phyloP scores from a whole-genome alignment of 2,888 invertebrate genomes.

The Phania funesta region DNA sequence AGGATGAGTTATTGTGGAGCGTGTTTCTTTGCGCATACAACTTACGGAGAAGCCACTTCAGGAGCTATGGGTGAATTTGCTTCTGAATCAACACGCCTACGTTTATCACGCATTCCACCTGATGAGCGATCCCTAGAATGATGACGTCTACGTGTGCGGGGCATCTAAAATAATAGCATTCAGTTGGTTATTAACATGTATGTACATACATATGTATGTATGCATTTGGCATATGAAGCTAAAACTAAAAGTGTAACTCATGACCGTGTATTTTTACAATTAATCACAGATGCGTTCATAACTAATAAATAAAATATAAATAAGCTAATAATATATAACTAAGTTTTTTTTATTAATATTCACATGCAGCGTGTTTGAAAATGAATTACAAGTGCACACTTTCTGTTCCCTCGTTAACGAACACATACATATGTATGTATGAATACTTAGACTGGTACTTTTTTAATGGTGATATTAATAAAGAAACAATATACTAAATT shows the following conservation, averaged over 20 bases:
- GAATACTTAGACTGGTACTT: not conserved
- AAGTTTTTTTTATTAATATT: not conserved
- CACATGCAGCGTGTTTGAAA: too few species aligned
- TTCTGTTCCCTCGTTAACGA: too few species aligned
- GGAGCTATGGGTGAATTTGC: conserved; percentile 78
- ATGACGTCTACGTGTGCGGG: conserved; percentile 90
- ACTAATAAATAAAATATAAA: not conserved
- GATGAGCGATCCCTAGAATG: conserved; percentile 84
- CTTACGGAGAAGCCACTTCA: conserved; percentile 79
- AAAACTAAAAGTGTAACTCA: not conserved
- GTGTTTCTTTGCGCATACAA: conserved; percentile 37
- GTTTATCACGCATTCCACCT: conserved; percentile 82
- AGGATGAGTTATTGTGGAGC: not conserved
- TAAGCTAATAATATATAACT: not conserved
- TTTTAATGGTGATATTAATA: not conserved
- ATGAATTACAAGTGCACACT: too few species aligned
- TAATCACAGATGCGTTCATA: not conserved
- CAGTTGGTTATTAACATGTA: not conserved
- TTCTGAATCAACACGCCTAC: conserved; percentile 85
- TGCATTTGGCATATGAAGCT: not conserved
- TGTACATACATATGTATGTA: not conserved
- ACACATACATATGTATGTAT: not conserved
- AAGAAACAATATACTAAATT: not conserved
- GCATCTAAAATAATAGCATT: conserved; percentile 84
- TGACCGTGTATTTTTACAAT: not conserved